A percentile compares a stretch with the other conserved stretches of the same genome.
Evolutionary conservation across 1,140 invertebrate species (phyloP).

Genomic region (Tetramorium alpestre): DNA sequence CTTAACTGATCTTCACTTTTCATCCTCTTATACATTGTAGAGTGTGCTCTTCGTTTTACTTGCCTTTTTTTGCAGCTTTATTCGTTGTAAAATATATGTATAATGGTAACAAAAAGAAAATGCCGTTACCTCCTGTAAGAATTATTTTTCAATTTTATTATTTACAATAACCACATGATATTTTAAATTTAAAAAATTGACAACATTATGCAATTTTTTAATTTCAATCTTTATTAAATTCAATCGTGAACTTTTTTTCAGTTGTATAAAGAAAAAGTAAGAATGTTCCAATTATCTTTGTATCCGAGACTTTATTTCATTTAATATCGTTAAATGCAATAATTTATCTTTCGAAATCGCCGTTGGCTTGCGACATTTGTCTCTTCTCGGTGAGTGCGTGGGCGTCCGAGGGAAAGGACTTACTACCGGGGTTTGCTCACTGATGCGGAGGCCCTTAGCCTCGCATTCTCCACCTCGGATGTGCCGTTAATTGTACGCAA

Average conservation of each 20-base stretch:
- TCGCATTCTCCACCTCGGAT: constrained; percentile 55
- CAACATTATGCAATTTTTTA: background rate
- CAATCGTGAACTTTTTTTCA: background rate
- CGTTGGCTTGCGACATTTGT: constrained; percentile 15
- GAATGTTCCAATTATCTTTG: background rate
- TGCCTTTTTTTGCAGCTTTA: constrained; percentile 46
- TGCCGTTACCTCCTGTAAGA: background rate
- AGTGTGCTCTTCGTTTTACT: constrained; percentile 47
- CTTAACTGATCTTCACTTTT: constrained; percentile 81
- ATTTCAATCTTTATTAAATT: background rate
- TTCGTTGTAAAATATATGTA: background rate
- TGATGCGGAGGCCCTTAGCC: background rate
- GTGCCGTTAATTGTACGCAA: constrained; percentile 64
- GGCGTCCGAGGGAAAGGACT: constrained; percentile 1
- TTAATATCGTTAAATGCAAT: background rate
- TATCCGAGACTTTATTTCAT: background rate
- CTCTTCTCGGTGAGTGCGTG: background rate
- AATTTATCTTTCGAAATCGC: constrained; percentile 23
- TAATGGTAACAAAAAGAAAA: background rate
- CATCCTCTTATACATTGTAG: constrained; percentile 66
- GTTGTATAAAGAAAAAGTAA: background rate
- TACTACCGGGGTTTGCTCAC: constrained; percentile 11
- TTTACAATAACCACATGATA: background rate
- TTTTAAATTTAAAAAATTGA: background rate
- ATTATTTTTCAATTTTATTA: background rate